Percentiles rank a stretch among this genome's conserved stretches.
phyloP scores from a whole-genome alignment of 1,140 invertebrate genomes.

The Scaptomyza montana region DNA sequence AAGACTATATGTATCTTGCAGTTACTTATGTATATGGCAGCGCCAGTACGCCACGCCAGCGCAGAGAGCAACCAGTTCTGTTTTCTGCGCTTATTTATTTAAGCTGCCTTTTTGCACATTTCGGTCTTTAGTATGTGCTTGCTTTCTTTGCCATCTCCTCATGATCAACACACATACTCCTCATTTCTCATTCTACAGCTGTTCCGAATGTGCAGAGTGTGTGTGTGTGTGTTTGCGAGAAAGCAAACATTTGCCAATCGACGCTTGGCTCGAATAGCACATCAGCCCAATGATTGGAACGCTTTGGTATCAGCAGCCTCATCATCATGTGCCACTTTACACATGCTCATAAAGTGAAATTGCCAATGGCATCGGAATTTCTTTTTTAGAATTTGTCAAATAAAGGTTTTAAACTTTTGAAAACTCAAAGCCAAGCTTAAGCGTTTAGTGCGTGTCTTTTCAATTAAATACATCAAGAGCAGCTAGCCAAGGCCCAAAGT shows the following conservation, averaged over 20 bases:
- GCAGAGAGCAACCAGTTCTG: slow-evolving; percentile 64
- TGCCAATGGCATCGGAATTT: slow-evolving; percentile 47
- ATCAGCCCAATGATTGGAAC: slow-evolving; percentile 71
- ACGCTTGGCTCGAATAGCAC: slow-evolving; percentile 54
- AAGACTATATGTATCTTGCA: slow-evolving; percentile 51
- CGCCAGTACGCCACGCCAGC: slow-evolving; percentile 35
- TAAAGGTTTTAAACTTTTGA: slow-evolving; percentile 26
- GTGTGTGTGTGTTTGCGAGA: slow-evolving; percentile 47
- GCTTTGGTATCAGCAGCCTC: slow-evolving; percentile 52
- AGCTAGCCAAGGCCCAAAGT: slow-evolving; percentile 15
- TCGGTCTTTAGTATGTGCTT: slow-evolving; percentile 20
- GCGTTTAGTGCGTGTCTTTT: slow-evolving; percentile 26
- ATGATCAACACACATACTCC: slow-evolving; percentile 1
- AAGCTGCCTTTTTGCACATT: slow-evolving; percentile 63
- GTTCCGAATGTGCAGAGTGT: slow-evolving; percentile 14
- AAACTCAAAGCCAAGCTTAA: neutral
- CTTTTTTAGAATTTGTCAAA: slow-evolving; percentile 49
- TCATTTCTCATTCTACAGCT: slow-evolving; percentile 31
- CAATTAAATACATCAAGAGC: slow-evolving; percentile 21
- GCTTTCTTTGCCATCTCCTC: slow-evolving; percentile 43
- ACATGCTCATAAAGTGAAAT: slow-evolving; percentile 79
- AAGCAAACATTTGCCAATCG: slow-evolving; percentile 76
- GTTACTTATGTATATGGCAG: slow-evolving; percentile 55
- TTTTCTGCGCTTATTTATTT: slow-evolving; percentile 67
- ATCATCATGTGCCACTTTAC: slow-evolving; percentile 80